Conservation (phyloP, 2,797 vertebrate species). For the Cuniculus paca region DNA sequence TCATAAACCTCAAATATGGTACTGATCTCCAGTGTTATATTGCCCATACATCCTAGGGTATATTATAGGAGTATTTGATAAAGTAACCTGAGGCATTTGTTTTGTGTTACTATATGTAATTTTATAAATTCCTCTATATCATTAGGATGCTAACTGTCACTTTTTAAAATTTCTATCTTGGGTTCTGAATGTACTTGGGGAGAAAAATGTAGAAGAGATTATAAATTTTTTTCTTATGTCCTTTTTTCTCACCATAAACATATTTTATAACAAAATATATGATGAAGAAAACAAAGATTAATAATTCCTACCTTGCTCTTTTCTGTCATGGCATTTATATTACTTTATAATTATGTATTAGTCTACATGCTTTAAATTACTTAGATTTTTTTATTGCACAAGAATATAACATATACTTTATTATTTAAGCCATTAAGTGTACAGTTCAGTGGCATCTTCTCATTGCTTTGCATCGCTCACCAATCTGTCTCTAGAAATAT, state of each 20-base stretch:
- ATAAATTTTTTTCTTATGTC: neutral
- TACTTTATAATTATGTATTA: conserved; percentile 9
- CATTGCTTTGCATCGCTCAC: no score
- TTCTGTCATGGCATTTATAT: neutral
- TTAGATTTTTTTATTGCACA: neutral
- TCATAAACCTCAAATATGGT: neutral
- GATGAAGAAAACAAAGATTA: neutral
- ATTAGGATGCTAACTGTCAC: neutral
- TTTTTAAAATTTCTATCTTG: neutral
- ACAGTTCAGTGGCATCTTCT: no score
- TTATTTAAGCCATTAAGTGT: no score
- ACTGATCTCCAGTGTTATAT: neutral
- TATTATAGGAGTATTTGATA: neutral
- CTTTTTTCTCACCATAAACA: neutral
- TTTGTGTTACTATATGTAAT: neutral
- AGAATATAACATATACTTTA: no score
- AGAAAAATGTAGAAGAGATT: neutral
- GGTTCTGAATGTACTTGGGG: neutral
- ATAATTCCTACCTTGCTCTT: neutral
- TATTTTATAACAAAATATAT: neutral
- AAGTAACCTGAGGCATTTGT: neutral
- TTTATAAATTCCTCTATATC: neutral
- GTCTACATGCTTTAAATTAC: neutral
- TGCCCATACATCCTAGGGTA: neutral
- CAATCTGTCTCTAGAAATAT: no score